Base-by-base conservation (phyloP, 2,113 vertebrate species). In the Passer domesticus region DNA sequence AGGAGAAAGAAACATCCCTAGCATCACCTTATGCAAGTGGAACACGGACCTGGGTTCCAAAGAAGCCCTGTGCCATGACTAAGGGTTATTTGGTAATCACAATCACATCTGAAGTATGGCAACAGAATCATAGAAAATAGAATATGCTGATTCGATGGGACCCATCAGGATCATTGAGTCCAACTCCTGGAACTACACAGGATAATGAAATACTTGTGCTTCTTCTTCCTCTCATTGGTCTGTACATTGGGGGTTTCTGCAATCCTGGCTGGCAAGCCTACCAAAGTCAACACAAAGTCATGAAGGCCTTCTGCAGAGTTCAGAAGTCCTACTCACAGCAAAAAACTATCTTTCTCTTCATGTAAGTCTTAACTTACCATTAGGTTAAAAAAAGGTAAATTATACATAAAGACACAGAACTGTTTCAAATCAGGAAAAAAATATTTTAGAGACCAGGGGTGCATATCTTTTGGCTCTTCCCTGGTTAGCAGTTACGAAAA, bases 191-290 rank as follows among this genome's bases (percentile, higher is more conserved):
- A 13, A 47, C 62, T 41, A 15, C 30, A 22, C 7, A 31, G 21
- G n/a, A 47, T n/a, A 41, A 22, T 19, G 56, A 68, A 98, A 81
- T 8, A 53, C 95, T 93, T 96, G 95, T 41, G 74, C 17, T 73
- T 79, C 80, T 73, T 79, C 80, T 73, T 96, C 89, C 74, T 97
- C 90, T 58, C 20, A 5, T 9, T 46, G 63, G 22, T 90, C 43
- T 6, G 3, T 22, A 50, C 83, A 76, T 56, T 84, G 63, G 5
- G 55, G 63, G 23, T 78, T 89, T 88, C 83, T 74, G n/a, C 81
- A 70, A 35, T 96, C 88, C 69, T 77, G 43, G 46, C 2, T 77
- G 30, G 24, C 25, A 68, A 19, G 18, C 15, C 69, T 88, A 44
- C 4, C 5, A 7, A 63, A 86, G 39, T 41, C 73, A 73, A n/a